Evolutionary conservation across 2,797 vertebrate genomes (phyloP).

Genomic region (Poecilia wingei): DNA sequence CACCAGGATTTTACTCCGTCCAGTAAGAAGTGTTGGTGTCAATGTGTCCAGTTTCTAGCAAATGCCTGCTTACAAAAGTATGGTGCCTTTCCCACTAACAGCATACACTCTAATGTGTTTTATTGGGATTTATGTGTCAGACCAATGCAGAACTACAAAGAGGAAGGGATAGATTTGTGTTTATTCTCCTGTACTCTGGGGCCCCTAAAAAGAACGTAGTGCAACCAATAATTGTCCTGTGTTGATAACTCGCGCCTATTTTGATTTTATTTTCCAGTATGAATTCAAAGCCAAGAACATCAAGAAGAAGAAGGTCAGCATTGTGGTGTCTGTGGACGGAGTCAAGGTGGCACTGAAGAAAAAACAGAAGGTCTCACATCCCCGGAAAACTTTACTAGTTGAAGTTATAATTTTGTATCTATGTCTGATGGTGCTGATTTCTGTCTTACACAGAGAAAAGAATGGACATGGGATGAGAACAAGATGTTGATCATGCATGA

Average conservation of each 20-base stretch:
- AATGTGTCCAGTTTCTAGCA: neutral
- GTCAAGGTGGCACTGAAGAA: conserved; percentile 87
- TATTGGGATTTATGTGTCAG: neutral
- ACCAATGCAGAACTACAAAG: neutral
- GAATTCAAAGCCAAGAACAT: conserved; percentile 94
- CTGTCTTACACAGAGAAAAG: conserved; percentile 83
- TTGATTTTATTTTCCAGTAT: conserved; percentile 75
- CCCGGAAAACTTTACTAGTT: neutral
- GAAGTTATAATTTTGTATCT: neutral
- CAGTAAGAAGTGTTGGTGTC: neutral
- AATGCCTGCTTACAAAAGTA: neutral
- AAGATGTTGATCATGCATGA: conserved; percentile 89
- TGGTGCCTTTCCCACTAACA: neutral
- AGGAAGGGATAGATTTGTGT: neutral
- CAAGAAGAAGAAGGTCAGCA: conserved; percentile 92
- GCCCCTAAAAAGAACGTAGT: neutral
- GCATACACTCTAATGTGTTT: neutral
- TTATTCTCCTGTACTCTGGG: neutral
- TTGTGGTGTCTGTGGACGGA: conserved; percentile 87
- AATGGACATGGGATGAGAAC: conserved; percentile 88
- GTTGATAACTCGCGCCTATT: neutral
- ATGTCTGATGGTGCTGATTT: neutral
- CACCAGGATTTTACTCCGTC: neutral
- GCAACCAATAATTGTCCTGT: neutral
- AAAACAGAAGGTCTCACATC: conserved; percentile 84